Percentiles rank a stretch among this genome's conserved stretches.
phyloP scores from a whole-genome alignment of 2,797 vertebrate genomes.

The Pygocentrus nattereri region DNA sequence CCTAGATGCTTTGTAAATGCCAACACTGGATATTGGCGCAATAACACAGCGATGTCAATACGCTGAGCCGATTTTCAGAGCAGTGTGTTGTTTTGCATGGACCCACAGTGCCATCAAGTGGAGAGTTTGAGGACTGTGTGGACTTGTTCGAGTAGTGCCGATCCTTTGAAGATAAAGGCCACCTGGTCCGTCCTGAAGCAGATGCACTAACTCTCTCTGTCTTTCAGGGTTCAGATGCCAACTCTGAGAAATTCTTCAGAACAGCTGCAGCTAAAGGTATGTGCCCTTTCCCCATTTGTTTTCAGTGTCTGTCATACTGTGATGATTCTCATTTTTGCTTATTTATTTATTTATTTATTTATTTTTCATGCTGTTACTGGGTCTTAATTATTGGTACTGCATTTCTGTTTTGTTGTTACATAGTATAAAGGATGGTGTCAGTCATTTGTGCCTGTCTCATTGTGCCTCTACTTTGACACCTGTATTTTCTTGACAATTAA shows the following conservation, averaged over 20 bases:
- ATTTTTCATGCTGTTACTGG: background rate
- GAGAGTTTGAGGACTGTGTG: constrained; percentile 58
- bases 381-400: background rate
- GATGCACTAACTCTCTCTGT: constrained; percentile 50
- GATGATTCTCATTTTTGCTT: background rate
- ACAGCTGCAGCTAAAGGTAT: constrained; percentile 95
- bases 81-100: constrained; percentile 60
- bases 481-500: too few species aligned
- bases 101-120: constrained; percentile 90
- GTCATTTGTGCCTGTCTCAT: too few species aligned
- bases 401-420: background rate
- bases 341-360: too few species aligned
- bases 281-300: constrained; percentile 3
- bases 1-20: constrained; percentile 66
- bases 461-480: too few species aligned
- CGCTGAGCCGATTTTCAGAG: constrained; percentile 27
- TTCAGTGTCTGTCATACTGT: background rate
- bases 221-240: constrained; percentile 91
- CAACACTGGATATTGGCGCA: constrained; percentile 63
- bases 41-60: constrained; percentile 52
- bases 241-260: constrained; percentile 96
- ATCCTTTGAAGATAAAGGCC: constrained; percentile 53
- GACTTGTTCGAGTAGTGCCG: constrained; percentile 48
- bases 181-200: constrained; percentile 43
- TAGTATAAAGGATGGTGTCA: background rate